Base-by-base conservation (phyloP, 2,113 vertebrate genomes). In the Labrus mixtus region DNA sequence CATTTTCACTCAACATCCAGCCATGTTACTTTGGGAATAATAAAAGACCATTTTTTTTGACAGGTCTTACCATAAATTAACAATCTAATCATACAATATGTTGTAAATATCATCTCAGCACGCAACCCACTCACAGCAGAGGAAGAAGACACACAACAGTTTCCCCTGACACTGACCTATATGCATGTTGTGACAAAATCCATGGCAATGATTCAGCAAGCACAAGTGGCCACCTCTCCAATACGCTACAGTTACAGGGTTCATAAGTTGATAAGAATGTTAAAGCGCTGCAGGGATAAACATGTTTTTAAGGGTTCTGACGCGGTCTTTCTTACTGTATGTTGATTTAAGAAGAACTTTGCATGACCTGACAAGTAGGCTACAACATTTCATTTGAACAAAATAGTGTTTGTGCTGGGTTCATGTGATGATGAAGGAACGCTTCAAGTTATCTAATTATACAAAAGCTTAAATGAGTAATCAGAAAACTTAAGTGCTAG, bases 281-380 rank as follows among this genome's bases (percentile, higher is more conserved):
- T 10, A 20, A 76, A 74, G 41, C 0, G 37, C 79, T 83, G 39
- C 46, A 53, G 73, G 81, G 54, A 77, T 66, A 80, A 86, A 81
- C 70, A 75, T 71, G 63, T 66, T 87, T 85, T 79, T 60, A 29
- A 83, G 64, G 68, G 71, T 79, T 79, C 23, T 43, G 46, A 78
- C 22, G 22, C 45, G 41, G 50, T 68, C 23, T 83, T 85, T 88
- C 74, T 68, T 33, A 6, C 29, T 33, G 29, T 33, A 33, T 77
- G 81, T 85, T 76, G 57, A 78, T 83, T 88, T 67, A 62, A 25
- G 45, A 2, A 43, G 54, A 60, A 37, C 8, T 62, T 39, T 62
- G 36, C 41, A 48, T 73, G 66, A 17, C 17, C 29, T 51, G 43
- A 66, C 9, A 2, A 67, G 13, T 41, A 33, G 29, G 29, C 29